Conservation (phyloP, 1,140 invertebrate species). For the Cherax quadricarinatus region DNA sequence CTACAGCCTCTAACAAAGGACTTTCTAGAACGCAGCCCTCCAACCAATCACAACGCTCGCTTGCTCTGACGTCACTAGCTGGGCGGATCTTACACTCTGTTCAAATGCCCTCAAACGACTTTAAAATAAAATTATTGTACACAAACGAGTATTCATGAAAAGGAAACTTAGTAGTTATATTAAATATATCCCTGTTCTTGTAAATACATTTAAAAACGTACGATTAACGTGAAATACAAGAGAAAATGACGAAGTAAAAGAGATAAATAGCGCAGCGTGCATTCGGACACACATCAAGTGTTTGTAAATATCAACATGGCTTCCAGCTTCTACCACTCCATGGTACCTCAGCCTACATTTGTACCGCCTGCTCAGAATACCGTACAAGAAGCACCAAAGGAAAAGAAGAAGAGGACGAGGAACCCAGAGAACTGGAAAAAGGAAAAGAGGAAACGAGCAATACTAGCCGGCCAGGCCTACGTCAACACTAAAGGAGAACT, state of each 20-base stretch:
- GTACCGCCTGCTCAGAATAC: constrained; percentile 60
- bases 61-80: constrained; percentile 25
- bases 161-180: neutral
- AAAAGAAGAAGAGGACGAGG: constrained; percentile 69
- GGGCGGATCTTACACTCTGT: constrained; percentile 26
- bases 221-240: neutral
- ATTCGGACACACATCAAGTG: constrained; percentile 10
- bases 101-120: neutral
- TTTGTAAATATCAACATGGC: constrained; percentile 70
- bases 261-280: no score
- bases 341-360: constrained; percentile 63
- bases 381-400: constrained; percentile 46
- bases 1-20: constrained; percentile 65
- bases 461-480: constrained; percentile 80
- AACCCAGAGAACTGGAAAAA: constrained; percentile 79
- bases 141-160: no score
- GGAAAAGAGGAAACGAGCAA: constrained; percentile 80
- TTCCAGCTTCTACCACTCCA: constrained; percentile 66
- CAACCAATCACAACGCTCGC: constrained; percentile 27
- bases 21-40: constrained; percentile 67
- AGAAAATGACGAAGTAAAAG: neutral
- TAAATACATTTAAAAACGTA: neutral
- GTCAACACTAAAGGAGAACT: constrained; percentile 80
- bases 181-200: neutral
- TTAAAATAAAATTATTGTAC: neutral